phyloP scores from a whole-genome alignment of 1,140 invertebrate genomes.

The Octopus sinensis region DNA sequence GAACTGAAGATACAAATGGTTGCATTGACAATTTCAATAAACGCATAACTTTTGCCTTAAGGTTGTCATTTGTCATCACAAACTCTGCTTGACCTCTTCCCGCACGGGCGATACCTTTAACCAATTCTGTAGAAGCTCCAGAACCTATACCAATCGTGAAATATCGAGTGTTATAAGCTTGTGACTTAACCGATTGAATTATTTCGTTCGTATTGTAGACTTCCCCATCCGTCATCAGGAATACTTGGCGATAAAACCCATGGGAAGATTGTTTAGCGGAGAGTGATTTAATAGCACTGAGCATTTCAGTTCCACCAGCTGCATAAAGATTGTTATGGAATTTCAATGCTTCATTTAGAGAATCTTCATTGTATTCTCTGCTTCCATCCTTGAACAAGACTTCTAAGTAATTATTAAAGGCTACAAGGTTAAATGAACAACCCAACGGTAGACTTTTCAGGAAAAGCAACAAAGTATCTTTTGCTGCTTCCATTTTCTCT shows the following conservation, averaged over 20 bases:
- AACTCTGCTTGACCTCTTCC: constrained; percentile 51
- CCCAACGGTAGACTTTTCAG: constrained; percentile 34
- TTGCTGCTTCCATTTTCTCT: constrained; percentile 41
- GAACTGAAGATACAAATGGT: neutral
- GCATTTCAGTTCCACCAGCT: constrained; percentile 56
- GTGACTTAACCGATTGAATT: constrained; percentile 39
- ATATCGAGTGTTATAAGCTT: constrained; percentile 43
- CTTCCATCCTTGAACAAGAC: constrained; percentile 28
- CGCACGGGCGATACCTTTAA: constrained; percentile 53
- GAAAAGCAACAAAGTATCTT: constrained; percentile 40
- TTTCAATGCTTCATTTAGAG: constrained; percentile 27
- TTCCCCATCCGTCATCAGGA: constrained; percentile 56
- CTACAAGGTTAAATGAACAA: constrained; percentile 37
- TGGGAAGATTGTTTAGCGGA: constrained; percentile 38
- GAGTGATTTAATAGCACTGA: constrained; percentile 47
- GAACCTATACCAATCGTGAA: constrained; percentile 54
- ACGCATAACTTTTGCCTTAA: constrained; percentile 46
- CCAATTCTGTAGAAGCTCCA: constrained; percentile 50
- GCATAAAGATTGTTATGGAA: constrained; percentile 36
- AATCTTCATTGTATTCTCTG: constrained; percentile 30
- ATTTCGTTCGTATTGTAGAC: constrained; percentile 49
- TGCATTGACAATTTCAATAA: neutral
- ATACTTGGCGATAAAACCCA: constrained; percentile 46
- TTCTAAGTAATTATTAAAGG: constrained; percentile 33
- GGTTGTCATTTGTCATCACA: constrained; percentile 46